A percentile compares a stretch with the other conserved stretches of the same genome.
Conservation (phyloP, 37 sponge, comb jelly and placozoan genomes). For the Halichondria panicea region DNA sequence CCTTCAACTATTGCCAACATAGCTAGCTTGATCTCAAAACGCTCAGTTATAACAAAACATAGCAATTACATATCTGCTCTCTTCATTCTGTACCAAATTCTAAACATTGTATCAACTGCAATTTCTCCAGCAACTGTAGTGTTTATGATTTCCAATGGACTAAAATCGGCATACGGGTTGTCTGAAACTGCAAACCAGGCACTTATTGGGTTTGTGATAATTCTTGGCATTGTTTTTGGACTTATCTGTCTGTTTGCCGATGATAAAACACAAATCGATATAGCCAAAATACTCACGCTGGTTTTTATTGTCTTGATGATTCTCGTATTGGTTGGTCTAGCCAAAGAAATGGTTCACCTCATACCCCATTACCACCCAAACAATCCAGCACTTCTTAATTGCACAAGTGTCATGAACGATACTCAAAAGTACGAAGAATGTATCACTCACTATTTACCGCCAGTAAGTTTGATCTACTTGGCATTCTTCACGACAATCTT, state of each 20-base stretch:
- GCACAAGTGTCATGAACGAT: neutral
- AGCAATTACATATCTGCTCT: slow-evolving; percentile 64
- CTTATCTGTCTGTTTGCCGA: slow-evolving; percentile 47
- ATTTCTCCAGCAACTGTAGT: slow-evolving; percentile 86
- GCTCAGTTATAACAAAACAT: slow-evolving; percentile 25
- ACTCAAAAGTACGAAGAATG: too few species aligned
- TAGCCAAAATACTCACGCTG: slow-evolving; percentile 60
- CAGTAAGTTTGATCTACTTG: slow-evolving; percentile 55
- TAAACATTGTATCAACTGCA: slow-evolving; percentile 67
- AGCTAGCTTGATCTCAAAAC: slow-evolving; percentile 37
- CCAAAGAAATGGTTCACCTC: slow-evolving; percentile 14
- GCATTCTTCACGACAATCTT: slow-evolving; percentile 38
- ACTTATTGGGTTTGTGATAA: slow-evolving; percentile 9
- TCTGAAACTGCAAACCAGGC: neutral
- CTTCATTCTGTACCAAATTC: slow-evolving; percentile 75
- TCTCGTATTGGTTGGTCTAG: slow-evolving; percentile 57
- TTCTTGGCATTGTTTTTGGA: slow-evolving; percentile 42
- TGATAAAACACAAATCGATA: slow-evolving; percentile 54
- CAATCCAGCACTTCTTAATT: neutral
- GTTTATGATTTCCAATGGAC: slow-evolving; percentile 67
- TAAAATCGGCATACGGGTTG: slow-evolving; percentile 26
- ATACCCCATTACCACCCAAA: neutral
- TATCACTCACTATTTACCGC: slow-evolving; percentile 10
- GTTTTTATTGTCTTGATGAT: slow-evolving; percentile 73
- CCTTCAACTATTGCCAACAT: slow-evolving; percentile 87